Conservation (phyloP, 53 echinoderm and acorn worm genomes). For the Arbacia lixula region DNA sequence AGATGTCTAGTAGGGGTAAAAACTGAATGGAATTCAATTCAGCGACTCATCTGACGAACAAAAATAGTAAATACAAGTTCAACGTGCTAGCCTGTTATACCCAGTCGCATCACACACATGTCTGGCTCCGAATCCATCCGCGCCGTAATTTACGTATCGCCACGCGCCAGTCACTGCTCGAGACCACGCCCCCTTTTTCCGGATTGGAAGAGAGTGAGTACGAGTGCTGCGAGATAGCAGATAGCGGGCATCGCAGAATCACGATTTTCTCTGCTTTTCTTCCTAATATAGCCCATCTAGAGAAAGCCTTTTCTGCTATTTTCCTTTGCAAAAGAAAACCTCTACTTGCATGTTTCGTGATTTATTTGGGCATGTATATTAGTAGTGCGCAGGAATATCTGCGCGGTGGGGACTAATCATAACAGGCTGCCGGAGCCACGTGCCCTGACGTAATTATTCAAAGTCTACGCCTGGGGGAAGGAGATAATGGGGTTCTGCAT, state of each 20-base stretch:
- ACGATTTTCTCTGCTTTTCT: too few species aligned
- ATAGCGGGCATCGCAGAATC: too few species aligned
- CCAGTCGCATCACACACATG: slow-evolving; percentile 44
- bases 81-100: slow-evolving; percentile 58
- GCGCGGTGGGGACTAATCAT: too few species aligned
- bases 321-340: too few species aligned
- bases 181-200: slow-evolving; percentile 42
- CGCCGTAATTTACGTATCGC: slow-evolving; percentile 21
- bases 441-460: slow-evolving; percentile 59
- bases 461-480: slow-evolving; percentile 51
- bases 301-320: too few species aligned
- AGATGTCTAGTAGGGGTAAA: slow-evolving; percentile 23
- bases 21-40: slow-evolving; percentile 48
- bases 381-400: slow-evolving; percentile 17
- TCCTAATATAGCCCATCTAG: too few species aligned
- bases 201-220: too few species aligned
- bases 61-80: slow-evolving; percentile 63
- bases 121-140: slow-evolving; percentile 53
- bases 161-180: slow-evolving; percentile 42
- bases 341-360: too few species aligned
- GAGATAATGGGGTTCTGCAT: slow-evolving; percentile 48
- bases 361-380: too few species aligned
- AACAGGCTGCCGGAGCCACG: slow-evolving; percentile 43
- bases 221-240: too few species aligned
- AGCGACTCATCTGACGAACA: slow-evolving; percentile 53